phyloP scores from a whole-genome alignment of 2,797 vertebrate genomes.

The Graptemys geographica region DNA sequence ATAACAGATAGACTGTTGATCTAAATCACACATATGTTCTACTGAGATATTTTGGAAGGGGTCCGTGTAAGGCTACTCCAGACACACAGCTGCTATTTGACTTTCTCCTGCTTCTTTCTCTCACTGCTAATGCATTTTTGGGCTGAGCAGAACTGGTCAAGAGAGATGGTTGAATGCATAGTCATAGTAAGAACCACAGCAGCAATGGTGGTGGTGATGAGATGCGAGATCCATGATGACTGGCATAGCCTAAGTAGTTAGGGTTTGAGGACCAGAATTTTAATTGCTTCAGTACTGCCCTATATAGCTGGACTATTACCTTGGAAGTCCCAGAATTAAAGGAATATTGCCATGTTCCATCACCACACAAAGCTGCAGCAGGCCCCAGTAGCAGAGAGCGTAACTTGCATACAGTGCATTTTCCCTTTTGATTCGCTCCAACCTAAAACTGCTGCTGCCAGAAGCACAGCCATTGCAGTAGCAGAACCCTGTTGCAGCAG shows the following conservation, averaged over 20 bases:
- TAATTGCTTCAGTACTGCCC: background rate
- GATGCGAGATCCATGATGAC: background rate
- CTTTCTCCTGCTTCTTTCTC: background rate
- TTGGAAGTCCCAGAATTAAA: background rate
- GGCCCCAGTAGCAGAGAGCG: background rate
- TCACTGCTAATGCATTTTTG: background rate
- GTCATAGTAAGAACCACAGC: rapidly evolving
- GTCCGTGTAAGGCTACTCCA: background rate
- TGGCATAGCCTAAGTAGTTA: background rate
- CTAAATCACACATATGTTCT: background rate
- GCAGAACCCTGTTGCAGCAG: background rate
- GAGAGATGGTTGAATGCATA: background rate
- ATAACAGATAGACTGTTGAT: background rate
- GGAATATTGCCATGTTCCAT: background rate
- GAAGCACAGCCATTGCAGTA: background rate
- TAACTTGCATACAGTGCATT: rapidly evolving
- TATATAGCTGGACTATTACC: background rate
- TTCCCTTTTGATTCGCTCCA: background rate
- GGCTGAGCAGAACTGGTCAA: background rate
- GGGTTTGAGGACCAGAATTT: background rate
- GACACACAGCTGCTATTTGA: background rate
- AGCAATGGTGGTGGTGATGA: background rate
- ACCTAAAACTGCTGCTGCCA: background rate
- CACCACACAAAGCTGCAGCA: background rate
- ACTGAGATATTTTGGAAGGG: background rate